These are phyloP conservation scores for Phrynocephalus versicolor DNA, from an alignment of 2,113 vertebrate species.

Conservation along the genomic window DNA sequence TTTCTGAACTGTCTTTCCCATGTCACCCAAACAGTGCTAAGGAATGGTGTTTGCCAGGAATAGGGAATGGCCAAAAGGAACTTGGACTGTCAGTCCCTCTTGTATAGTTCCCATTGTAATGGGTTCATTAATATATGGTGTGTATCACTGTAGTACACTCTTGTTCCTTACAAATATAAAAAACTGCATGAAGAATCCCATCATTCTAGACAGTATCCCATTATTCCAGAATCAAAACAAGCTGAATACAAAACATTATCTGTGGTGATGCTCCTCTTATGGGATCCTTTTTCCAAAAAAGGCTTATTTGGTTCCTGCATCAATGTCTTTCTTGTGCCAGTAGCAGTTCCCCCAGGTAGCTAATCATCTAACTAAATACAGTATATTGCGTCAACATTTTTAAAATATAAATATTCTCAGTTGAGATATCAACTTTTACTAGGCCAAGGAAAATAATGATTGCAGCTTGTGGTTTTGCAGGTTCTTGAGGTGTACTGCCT, in stretches of 20 bases:
- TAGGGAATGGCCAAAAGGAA: too few species aligned
- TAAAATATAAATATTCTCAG: neutral
- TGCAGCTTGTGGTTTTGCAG: neutral
- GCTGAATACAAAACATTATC: neutral
- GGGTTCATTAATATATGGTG: too few species aligned
- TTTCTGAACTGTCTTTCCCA: neutral
- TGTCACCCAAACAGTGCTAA: neutral
- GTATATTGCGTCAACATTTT: neutral
- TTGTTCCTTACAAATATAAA: too few species aligned
- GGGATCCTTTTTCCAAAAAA: neutral
- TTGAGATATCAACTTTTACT: neutral
- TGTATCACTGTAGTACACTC: too few species aligned
- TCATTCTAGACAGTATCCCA: neutral
- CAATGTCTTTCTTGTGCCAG: neutral
- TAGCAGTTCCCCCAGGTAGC: neutral
- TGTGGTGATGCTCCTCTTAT: neutral
- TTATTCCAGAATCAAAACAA: neutral
- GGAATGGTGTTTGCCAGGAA: neutral
- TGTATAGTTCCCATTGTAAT: too few species aligned
- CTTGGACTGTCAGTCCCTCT: too few species aligned
- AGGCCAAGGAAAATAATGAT: neutral
- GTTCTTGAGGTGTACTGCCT: neutral
- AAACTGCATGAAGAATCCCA: too few species aligned
- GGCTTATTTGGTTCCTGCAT: neutral
- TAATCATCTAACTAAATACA: neutral